phyloP scores from a whole-genome alignment of 1,140 invertebrate genomes.

The Antheraea mylitta region DNA sequence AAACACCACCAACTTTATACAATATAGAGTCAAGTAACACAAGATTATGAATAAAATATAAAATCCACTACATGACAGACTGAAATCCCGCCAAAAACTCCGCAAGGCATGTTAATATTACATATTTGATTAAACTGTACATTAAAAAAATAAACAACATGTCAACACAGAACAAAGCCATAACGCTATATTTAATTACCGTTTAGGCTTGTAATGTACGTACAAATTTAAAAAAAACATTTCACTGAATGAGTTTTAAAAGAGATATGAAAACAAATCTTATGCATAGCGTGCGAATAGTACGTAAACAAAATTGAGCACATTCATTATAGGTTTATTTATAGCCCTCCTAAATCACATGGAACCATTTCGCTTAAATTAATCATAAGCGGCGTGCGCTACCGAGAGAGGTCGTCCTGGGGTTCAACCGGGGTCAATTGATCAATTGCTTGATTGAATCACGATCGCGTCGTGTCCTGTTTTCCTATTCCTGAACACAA shows the following conservation, averaged over 20 bases:
- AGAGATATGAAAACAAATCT: not conserved
- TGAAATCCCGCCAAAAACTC: too few species aligned
- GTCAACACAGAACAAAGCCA: too few species aligned
- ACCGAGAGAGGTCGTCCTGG: slow-evolving; percentile 14
- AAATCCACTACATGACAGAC: too few species aligned
- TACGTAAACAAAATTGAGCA: not conserved
- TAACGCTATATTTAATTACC: too few species aligned
- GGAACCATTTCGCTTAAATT: slow-evolving; percentile 12
- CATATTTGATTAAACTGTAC: too few species aligned
- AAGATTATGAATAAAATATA: too few species aligned
- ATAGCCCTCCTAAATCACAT: slow-evolving; percentile 13
- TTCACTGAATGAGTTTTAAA: not conserved
- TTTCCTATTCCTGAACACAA: not conserved
- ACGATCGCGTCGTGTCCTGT: not conserved
- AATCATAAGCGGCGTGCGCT: slow-evolving; percentile 19
- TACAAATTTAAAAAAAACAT: too few species aligned
- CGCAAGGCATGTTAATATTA: too few species aligned
- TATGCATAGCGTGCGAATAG: not conserved
- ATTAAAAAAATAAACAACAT: too few species aligned
- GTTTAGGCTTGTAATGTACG: too few species aligned
- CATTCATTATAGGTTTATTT: slow-evolving; percentile 7
- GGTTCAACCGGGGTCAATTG: slow-evolving; percentile 29
- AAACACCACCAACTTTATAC: too few species aligned
- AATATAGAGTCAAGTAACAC: too few species aligned
- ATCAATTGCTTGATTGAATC: slow-evolving; percentile 18